Conservation (phyloP, 1,140 invertebrate genomes). For the Drosophila leontia region DNA sequence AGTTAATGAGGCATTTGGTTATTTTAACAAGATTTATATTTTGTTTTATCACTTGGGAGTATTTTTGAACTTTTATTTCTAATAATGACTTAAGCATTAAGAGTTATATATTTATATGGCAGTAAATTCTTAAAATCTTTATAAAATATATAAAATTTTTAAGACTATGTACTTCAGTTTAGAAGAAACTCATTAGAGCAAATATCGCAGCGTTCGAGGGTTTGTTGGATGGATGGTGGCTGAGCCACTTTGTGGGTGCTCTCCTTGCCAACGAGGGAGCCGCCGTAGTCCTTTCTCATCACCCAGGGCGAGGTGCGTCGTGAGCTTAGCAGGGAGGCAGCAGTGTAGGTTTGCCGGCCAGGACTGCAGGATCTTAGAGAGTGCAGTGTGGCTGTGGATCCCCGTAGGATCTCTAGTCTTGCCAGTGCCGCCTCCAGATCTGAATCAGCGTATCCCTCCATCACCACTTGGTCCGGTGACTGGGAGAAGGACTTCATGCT, state of each 20-base stretch:
- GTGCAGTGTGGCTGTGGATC: slow-evolving; percentile 45
- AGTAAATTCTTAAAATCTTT: neutral
- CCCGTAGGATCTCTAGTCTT: slow-evolving; percentile 49
- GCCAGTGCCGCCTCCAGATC: slow-evolving; percentile 69
- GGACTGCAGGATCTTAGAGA: slow-evolving; percentile 52
- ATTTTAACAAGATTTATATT: neutral
- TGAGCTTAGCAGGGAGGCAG: slow-evolving; percentile 39
- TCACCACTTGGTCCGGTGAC: slow-evolving; percentile 58
- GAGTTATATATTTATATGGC: slow-evolving; percentile 2
- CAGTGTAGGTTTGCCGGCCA: slow-evolving; percentile 30
- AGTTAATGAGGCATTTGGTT: slow-evolving; percentile 7
- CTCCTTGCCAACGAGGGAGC: slow-evolving; percentile 15
- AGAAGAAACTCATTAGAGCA: slow-evolving; percentile 52
- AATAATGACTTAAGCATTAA: neutral
- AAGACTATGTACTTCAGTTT: neutral
- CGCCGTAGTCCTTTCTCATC: slow-evolving; percentile 45
- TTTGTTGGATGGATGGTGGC: slow-evolving; percentile 2
- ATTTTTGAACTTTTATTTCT: neutral
- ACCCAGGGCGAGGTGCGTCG: slow-evolving; percentile 63
- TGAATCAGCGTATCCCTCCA: slow-evolving; percentile 53
- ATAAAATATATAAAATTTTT: neutral
- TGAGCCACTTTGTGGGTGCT: neutral
- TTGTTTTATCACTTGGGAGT: neutral
- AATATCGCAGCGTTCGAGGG: slow-evolving; percentile 53
- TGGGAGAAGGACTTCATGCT: slow-evolving; percentile 54